phyloP scores from a whole-genome alignment of 2,888 invertebrate species.

The Dilophus febrilis region DNA sequence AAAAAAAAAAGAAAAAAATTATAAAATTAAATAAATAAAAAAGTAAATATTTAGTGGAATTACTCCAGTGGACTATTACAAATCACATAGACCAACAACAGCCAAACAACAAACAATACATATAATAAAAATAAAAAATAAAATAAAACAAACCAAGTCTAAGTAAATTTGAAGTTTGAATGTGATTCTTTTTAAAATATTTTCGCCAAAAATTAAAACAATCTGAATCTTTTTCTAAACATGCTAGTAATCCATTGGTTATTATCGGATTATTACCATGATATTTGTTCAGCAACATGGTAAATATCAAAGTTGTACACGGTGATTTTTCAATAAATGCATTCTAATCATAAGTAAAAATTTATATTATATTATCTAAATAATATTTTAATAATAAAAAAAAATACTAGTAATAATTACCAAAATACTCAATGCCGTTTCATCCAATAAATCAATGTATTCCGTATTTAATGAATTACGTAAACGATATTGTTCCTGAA shows the following conservation, averaged over 20 bases:
- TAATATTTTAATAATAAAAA: background rate
- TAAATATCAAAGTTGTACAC: slow-evolving; percentile 20
- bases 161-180: slow-evolving; percentile 17
- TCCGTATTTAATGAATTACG: slow-evolving; percentile 19
- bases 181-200: slow-evolving; percentile 25
- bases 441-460: slow-evolving; percentile 18
- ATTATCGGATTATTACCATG: slow-evolving; percentile 15
- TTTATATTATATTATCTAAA: no score
- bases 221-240: slow-evolving; percentile 19
- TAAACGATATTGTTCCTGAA: background rate
- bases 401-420: slow-evolving; percentile 11
- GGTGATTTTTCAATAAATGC: slow-evolving; percentile 20
- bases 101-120: slow-evolving; percentile 6
- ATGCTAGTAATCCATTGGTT: slow-evolving; percentile 21
- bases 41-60: no score
- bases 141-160: background rate
- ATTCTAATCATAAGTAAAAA: background rate
- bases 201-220: slow-evolving; percentile 26
- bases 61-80: no score
- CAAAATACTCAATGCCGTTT: slow-evolving; percentile 19
- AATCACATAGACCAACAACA: no score
- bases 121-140: background rate
- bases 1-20: no score
- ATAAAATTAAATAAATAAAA: no score
- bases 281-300: slow-evolving; percentile 20